Conservation (phyloP, 2,797 vertebrate species). For the Euphonia xanthogaster region DNA sequence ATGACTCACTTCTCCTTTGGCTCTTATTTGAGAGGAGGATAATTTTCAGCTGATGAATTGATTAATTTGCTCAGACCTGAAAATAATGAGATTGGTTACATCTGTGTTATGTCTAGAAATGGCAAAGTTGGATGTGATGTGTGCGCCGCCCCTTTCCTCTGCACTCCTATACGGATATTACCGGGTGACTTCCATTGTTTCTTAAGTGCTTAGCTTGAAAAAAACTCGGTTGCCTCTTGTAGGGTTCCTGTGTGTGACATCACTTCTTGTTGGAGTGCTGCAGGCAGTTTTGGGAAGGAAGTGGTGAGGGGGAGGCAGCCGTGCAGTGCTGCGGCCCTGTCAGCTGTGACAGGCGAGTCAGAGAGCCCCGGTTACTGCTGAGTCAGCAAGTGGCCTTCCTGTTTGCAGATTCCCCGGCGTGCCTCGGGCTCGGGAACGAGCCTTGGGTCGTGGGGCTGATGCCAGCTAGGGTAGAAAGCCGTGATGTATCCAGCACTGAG, state of each 20-base stretch:
- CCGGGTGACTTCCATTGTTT: constrained; percentile 39
- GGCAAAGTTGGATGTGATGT: background rate
- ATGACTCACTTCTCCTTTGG: background rate
- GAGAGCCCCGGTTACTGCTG: constrained; percentile 21
- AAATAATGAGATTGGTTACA: background rate
- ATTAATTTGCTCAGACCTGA: background rate
- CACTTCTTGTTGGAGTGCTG: constrained; percentile 19
- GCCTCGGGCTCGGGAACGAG: background rate
- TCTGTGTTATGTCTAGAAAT: background rate
- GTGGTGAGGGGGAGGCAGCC: constrained; percentile 5
- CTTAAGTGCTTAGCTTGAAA: background rate
- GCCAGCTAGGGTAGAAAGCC: background rate
- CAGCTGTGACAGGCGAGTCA: background rate
- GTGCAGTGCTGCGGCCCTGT: background rate
- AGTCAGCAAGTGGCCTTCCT: constrained; percentile 51
- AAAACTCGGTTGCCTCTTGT: background rate
- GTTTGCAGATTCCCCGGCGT: background rate
- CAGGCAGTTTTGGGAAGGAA: constrained; percentile 49
- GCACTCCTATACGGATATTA: background rate
- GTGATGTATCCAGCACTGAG: background rate
- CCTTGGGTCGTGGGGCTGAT: background rate
- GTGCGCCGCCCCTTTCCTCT: background rate
- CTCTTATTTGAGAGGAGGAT: background rate
- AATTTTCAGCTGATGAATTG: background rate
- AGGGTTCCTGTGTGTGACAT: constrained; percentile 38